Conservation (phyloP, 2,797 vertebrate genomes). For the Luscinia luscinia region DNA sequence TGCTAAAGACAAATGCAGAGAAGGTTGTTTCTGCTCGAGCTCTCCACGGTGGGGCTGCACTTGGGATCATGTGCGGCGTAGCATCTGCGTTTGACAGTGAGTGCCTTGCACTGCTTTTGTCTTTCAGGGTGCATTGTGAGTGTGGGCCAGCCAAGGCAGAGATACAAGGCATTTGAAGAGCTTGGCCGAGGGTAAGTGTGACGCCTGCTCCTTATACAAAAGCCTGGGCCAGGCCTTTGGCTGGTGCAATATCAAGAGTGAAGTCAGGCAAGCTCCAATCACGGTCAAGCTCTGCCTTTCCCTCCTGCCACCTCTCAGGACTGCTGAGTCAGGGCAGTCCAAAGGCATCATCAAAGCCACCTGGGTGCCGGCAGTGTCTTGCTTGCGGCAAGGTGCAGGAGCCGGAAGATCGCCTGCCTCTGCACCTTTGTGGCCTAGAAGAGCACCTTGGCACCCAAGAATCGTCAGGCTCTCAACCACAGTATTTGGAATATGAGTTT, state of each 20-base stretch:
- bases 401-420: neutral
- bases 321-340: neutral
- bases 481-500: too few species aligned
- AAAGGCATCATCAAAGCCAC: neutral
- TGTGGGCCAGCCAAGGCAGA: neutral
- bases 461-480: neutral
- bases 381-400: neutral
- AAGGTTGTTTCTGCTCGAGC: neutral
- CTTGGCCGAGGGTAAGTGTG: neutral
- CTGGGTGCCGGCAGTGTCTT: neutral
- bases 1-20: neutral
- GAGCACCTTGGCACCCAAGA: neutral
- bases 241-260: neutral
- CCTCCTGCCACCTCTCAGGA: neutral
- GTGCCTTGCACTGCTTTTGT: neutral
- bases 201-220: fast-evolving
- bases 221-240: fast-evolving
- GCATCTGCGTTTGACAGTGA: neutral
- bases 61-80: fast-evolving
- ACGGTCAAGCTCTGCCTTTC: neutral
- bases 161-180: neutral
- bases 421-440: neutral
- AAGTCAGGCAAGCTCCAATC: neutral
- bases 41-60: fast-evolving
- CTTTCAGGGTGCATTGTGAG: neutral